Percentiles rank a stretch among this genome's conserved stretches.
Conservation (phyloP, 2,113 vertebrate genomes). For the Tyrannus savana region DNA sequence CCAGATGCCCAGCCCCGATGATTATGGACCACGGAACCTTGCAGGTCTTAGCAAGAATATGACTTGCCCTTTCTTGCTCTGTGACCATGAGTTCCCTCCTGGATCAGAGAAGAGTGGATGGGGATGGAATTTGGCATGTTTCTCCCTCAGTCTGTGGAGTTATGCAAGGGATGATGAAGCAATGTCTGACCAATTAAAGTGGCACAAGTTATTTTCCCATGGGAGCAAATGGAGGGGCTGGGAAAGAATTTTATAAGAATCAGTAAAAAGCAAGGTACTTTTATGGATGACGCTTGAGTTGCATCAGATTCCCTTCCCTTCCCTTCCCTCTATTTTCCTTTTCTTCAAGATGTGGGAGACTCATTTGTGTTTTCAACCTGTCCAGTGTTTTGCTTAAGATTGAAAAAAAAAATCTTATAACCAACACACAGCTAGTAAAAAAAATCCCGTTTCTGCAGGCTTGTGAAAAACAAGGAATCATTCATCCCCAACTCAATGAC, state of each 20-base stretch:
- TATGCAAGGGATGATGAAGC: neutral
- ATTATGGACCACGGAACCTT: neutral
- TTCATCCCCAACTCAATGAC: neutral
- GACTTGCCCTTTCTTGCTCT: neutral
- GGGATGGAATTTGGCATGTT: neutral
- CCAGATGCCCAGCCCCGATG: neutral
- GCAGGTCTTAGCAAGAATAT: neutral
- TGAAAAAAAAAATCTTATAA: neutral
- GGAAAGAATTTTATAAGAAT: neutral
- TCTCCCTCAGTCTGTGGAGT: neutral
- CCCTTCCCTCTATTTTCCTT: rapidly evolving
- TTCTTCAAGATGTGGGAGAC: neutral
- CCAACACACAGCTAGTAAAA: neutral
- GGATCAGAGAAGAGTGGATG: neutral
- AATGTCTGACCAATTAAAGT: neutral
- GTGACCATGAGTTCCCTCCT: neutral
- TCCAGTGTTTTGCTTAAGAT: neutral
- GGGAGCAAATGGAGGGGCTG: neutral
- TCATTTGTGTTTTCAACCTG: neutral
- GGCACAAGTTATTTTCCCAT: neutral
- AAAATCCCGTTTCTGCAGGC: neutral
- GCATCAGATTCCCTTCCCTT: neutral
- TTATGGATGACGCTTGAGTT: neutral
- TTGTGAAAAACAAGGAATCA: neutral
- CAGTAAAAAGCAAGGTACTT: neutral